Evolutionary conservation across 1,140 invertebrate species (phyloP).

Genomic region (Oedothorax gibbosus): DNA sequence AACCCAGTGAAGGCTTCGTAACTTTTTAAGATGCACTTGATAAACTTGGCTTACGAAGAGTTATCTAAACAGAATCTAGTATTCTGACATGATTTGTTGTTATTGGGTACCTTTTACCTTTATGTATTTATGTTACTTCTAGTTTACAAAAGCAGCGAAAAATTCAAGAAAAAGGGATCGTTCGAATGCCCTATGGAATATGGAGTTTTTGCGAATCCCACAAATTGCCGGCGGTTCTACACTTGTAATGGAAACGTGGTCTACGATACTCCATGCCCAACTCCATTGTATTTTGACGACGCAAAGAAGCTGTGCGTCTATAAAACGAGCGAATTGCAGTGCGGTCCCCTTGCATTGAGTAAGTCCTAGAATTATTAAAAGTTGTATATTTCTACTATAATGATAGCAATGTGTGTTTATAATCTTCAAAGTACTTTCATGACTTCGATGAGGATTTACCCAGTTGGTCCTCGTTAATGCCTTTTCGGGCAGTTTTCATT

Average conservation of each 20-base stretch:
- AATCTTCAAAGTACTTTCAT: too few relatives aligned
- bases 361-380: not conserved
- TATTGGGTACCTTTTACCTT: too few relatives aligned
- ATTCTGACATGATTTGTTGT: too few relatives aligned
- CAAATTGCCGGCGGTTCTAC: conserved; percentile 90
- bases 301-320: conserved; percentile 91
- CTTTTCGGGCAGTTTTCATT: too few relatives aligned
- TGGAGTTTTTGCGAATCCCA: conserved; percentile 90
- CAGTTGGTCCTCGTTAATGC: too few relatives aligned
- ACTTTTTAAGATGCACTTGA: too few relatives aligned
- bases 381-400: too few relatives aligned
- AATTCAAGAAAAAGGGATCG: conserved; percentile 13
- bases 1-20: too few relatives aligned
- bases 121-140: not conserved
- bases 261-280: conserved; percentile 83
- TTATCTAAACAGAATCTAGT: too few relatives aligned
- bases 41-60: too few relatives aligned
- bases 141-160: not conserved
- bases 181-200: conserved; percentile 79
- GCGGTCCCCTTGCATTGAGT: conserved; percentile 78
- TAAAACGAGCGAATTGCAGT: conserved; percentile 85
- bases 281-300: conserved; percentile 89
- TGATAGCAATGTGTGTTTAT: too few relatives aligned
- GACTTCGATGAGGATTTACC: too few relatives aligned
- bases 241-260: conserved; percentile 86